Conservation (phyloP, 2,797 vertebrate species). For the Petrocephalus schoutedeni region DNA sequence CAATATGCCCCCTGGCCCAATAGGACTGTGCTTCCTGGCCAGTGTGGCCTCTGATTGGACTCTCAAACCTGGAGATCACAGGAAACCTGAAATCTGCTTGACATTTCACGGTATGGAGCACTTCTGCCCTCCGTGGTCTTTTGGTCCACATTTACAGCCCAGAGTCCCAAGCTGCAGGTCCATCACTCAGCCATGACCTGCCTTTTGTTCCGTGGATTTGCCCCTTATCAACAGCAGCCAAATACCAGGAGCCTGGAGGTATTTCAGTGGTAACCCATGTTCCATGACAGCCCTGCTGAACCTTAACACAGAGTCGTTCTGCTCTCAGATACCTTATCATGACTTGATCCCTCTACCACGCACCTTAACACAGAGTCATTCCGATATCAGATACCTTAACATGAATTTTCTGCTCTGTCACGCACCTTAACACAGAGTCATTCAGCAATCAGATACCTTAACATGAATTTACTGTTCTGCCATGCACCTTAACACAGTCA, state of each 20-base stretch:
- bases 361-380: background rate
- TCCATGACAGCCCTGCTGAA: background rate
- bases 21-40: background rate
- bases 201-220: background rate
- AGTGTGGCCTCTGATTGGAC: background rate
- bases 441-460: background rate
- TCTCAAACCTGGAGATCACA: background rate
- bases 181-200: background rate
- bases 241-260: background rate
- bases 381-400: background rate
- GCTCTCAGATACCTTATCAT: background rate
- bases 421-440: background rate
- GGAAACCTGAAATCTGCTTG: background rate
- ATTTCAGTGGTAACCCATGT: background rate
- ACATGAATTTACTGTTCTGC: background rate
- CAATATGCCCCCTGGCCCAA: background rate
- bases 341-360: background rate
- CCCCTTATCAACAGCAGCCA: background rate
- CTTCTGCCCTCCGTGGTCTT: background rate
- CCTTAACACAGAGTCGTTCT: background rate
- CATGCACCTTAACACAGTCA: background rate
- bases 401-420: background rate
- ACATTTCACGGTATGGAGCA: background rate
- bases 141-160: background rate
- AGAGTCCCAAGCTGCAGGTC: background rate